These are phyloP conservation scores for Montipora cactus DNA, from an alignment of 64 coral and sea anemone genomes.

Conservation along the genomic window DNA sequence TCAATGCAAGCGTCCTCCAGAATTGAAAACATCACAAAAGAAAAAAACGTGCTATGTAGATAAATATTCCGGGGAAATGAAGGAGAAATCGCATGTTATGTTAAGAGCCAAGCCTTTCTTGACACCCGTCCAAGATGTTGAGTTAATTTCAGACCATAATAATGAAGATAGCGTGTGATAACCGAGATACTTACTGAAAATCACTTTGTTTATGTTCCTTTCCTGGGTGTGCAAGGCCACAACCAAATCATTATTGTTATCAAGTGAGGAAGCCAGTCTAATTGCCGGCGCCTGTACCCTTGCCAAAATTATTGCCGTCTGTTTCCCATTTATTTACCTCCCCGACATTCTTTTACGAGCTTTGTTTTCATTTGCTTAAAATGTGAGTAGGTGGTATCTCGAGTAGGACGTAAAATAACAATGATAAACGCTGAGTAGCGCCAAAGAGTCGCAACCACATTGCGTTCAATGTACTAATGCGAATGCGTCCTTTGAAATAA, in stretches of 20 bases:
- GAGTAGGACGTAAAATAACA: neutral
- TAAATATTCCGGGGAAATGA: slow-evolving; percentile 21
- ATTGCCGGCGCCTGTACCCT: too few relatives aligned
- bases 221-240: neutral
- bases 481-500: too few relatives aligned
- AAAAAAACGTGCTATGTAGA: slow-evolving; percentile 54
- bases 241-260: too few relatives aligned
- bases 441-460: neutral
- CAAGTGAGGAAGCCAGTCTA: too few relatives aligned
- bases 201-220: too few relatives aligned
- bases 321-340: too few relatives aligned
- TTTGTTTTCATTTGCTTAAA: neutral
- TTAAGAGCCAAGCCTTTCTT: slow-evolving; percentile 5
- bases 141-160: slow-evolving; percentile 39
- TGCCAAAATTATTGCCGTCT: too few relatives aligned
- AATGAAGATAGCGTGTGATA: neutral
- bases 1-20: slow-evolving; percentile 32
- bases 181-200: neutral
- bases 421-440: neutral
- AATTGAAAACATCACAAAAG: neutral
- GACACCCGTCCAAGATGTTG: neutral
- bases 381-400: neutral
- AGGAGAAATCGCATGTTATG: neutral
- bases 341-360: neutral
- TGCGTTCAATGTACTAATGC: too few relatives aligned